Conservation (phyloP, 2,888 invertebrate species). For the Unio delphinus region DNA sequence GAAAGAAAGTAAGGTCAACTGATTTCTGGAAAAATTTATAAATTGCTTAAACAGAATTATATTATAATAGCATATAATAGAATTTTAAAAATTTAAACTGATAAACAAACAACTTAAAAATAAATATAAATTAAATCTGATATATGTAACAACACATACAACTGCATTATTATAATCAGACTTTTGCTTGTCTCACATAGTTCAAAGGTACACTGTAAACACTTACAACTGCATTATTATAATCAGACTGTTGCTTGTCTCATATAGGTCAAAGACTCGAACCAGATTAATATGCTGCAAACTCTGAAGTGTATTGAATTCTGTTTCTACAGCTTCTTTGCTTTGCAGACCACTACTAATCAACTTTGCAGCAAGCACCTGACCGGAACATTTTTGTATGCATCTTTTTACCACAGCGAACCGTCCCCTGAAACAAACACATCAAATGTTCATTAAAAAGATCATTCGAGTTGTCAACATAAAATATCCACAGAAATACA, state of each 20-base stretch:
- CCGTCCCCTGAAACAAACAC: constrained; percentile 75
- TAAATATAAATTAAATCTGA: too few relatives aligned
- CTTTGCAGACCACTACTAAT: constrained; percentile 78
- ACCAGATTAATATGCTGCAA: constrained; percentile 82
- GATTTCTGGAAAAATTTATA: too few relatives aligned
- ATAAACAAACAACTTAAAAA: too few relatives aligned
- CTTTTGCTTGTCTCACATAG: constrained; percentile 83
- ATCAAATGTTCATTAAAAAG: background rate
- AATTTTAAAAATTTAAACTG: too few relatives aligned
- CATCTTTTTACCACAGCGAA: constrained; percentile 83
- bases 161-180: constrained; percentile 75
- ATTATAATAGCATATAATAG: too few relatives aligned
- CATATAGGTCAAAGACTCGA: constrained; percentile 83
- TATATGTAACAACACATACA: too few relatives aligned
- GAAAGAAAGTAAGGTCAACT: too few relatives aligned
- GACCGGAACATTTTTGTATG: constrained; percentile 82
- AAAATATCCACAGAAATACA: too few relatives aligned
- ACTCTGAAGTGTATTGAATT: constrained; percentile 80
- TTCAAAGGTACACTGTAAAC: constrained; percentile 73
- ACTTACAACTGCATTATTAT: constrained; percentile 84
- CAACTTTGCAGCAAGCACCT: constrained; percentile 83
- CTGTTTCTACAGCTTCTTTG: constrained; percentile 80
- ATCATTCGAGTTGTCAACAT: too few relatives aligned
- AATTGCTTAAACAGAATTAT: too few relatives aligned
- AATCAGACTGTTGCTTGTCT: constrained; percentile 81